phyloP scores from a whole-genome alignment of 1,140 invertebrate genomes.

The Tetramorium simillimum region DNA sequence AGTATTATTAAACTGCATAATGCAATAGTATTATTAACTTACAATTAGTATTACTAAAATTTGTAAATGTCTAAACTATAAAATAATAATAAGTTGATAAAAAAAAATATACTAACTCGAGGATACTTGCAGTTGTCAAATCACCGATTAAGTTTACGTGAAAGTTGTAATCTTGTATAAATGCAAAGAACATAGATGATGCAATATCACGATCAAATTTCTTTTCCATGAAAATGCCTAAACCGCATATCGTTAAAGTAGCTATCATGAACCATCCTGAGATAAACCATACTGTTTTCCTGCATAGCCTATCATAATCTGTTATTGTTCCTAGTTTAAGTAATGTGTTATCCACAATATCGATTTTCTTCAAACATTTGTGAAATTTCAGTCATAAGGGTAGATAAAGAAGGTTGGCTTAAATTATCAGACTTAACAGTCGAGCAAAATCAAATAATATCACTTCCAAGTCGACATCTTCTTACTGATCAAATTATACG shows the following conservation, averaged over 20 bases:
- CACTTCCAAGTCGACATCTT: too few relatives aligned
- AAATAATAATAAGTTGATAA: not conserved
- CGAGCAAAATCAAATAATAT: too few relatives aligned
- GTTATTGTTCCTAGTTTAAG: not conserved
- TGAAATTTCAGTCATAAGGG: not conserved
- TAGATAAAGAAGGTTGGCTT: not conserved
- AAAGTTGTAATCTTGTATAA: not conserved
- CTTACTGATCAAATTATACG: too few relatives aligned
- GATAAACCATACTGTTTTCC: not conserved
- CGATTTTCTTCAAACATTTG: constrained; percentile 10
- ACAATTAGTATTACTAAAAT: too few relatives aligned
- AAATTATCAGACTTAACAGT: too few relatives aligned
- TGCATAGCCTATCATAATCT: not conserved
- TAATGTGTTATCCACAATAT: not conserved
- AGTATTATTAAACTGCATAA: not conserved
- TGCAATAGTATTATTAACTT: too few relatives aligned
- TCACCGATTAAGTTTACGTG: not conserved
- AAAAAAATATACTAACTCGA: not conserved
- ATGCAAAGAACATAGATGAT: not conserved
- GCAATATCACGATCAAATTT: not conserved
- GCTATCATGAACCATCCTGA: not conserved
- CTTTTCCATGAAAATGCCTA: not conserved
- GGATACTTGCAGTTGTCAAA: not conserved
- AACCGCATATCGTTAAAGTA: not conserved
- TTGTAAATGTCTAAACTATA: not conserved